Conservation (phyloP, 35 echinoderm and acorn worm genomes). For the Apostichopus californicus region DNA sequence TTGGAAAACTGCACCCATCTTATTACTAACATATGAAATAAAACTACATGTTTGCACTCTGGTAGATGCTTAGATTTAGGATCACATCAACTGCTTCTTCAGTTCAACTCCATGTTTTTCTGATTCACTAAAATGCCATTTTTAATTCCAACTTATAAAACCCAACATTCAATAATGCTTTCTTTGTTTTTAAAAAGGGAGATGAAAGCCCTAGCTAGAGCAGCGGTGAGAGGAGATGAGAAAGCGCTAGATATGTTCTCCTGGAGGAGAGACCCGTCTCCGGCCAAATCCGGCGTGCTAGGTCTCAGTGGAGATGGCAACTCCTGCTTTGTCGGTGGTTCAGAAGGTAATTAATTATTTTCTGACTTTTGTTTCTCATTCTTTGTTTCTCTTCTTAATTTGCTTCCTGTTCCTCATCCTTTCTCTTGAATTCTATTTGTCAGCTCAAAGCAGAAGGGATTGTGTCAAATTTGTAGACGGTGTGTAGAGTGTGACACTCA, state of each 20-base stretch:
- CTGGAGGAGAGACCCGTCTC: conserved; percentile 58
- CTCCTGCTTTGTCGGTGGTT: conserved; percentile 77
- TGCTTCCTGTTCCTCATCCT: neutral
- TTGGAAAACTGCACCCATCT: no score
- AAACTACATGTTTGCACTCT: no score
- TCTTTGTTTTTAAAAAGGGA: conserved; percentile 40
- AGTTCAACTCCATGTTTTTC: no score
- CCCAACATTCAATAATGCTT: no score
- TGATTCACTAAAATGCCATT: no score
- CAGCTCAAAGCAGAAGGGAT: no score
- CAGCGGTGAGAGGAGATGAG: conserved; percentile 80
- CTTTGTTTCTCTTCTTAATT: neutral
- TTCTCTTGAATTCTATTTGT: neutral
- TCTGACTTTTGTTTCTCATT: neutral
- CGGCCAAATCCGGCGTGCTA: conserved; percentile 31
- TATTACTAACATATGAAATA: no score
- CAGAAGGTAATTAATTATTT: conserved; percentile 70
- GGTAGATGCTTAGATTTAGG: no score
- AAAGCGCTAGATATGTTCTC: conserved; percentile 82
- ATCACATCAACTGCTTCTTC: no score
- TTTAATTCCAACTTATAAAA: no score
- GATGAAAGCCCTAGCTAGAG: conserved; percentile 67
- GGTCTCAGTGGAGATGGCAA: conserved; percentile 68
- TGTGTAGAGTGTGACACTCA: no score
- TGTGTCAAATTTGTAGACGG: no score